Percentiles rank a stretch among this genome's conserved stretches.
Evolutionary conservation across 2,797 vertebrate species (phyloP).

Genomic region (Chelon labrosus): DNA sequence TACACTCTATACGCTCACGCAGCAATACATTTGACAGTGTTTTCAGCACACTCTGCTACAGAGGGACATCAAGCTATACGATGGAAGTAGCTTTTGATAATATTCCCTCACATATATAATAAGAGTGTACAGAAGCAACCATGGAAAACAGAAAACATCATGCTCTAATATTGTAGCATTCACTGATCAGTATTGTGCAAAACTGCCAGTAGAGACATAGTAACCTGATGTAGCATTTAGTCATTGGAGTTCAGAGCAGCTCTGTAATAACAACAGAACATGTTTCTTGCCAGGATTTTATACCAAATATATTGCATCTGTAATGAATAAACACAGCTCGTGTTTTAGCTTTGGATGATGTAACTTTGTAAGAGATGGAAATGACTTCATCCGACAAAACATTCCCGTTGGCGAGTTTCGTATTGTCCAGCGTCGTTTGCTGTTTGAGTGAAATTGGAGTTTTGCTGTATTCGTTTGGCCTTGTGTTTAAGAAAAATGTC

Average conservation of each 20-base stretch:
- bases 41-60: background rate
- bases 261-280: slow-evolving; percentile 18
- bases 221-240: slow-evolving; percentile 48
- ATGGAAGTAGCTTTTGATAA: background rate
- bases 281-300: slow-evolving; percentile 17
- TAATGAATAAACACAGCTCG: slow-evolving; percentile 25
- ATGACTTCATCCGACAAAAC: slow-evolving; percentile 19
- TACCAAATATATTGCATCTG: slow-evolving; percentile 29
- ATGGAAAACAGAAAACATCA: slow-evolving; percentile 9
- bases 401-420: slow-evolving; percentile 32
- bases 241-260: slow-evolving; percentile 22
- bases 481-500: slow-evolving; percentile 27
- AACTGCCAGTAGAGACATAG: slow-evolving; percentile 32
- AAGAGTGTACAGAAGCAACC: slow-evolving; percentile 11
- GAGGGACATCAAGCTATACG: too few relatives aligned
- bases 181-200: slow-evolving; percentile 37
- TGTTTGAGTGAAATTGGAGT: slow-evolving; percentile 35
- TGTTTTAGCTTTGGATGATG: slow-evolving; percentile 31
- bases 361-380: slow-evolving; percentile 3
- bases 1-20: slow-evolving; percentile 13
- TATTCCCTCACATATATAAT: background rate
- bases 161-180: slow-evolving; percentile 15
- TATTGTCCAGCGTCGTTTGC: slow-evolving; percentile 33
- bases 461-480: slow-evolving; percentile 39
- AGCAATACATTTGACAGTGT: background rate